Percentiles rank a stretch among this genome's conserved stretches.
Conservation (phyloP, 2,888 invertebrate species). For the Dendrolimus houi region DNA sequence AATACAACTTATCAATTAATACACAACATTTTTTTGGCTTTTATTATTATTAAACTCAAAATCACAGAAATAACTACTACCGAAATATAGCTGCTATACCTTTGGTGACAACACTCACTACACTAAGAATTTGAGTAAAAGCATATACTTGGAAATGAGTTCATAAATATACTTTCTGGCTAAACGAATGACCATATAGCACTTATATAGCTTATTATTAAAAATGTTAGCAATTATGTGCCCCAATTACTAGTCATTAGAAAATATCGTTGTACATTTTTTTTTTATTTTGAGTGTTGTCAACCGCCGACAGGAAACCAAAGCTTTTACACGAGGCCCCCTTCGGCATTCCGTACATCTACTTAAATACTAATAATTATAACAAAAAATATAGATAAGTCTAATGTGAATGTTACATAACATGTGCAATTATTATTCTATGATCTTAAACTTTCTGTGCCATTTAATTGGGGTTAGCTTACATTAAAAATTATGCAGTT, state of each 20-base stretch:
- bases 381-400: constrained; percentile 72
- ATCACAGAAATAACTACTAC: constrained; percentile 52
- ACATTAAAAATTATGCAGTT: constrained; percentile 18
- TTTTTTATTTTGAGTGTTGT: constrained; percentile 15
- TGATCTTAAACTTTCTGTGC: constrained; percentile 50
- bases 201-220: no score
- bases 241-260: background rate
- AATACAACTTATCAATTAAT: constrained; percentile 41
- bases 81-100: constrained; percentile 34
- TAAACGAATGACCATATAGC: no score
- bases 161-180: no score
- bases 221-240: no score
- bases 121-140: no score
- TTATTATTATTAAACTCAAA: constrained; percentile 51
- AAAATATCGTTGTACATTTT: constrained; percentile 17
- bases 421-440: constrained; percentile 63
- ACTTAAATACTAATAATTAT: constrained; percentile 51
- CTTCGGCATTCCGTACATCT: constrained; percentile 34
- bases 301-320: constrained; percentile 17
- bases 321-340: constrained; percentile 35
- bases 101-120: constrained; percentile 4
- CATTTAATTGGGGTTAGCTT: constrained; percentile 40
- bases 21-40: constrained; percentile 65
- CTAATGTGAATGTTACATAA: constrained; percentile 65
- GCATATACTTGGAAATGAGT: no score